phyloP scores from a whole-genome alignment of 1,140 invertebrate genomes.

The Temnothorax nylanderi region DNA sequence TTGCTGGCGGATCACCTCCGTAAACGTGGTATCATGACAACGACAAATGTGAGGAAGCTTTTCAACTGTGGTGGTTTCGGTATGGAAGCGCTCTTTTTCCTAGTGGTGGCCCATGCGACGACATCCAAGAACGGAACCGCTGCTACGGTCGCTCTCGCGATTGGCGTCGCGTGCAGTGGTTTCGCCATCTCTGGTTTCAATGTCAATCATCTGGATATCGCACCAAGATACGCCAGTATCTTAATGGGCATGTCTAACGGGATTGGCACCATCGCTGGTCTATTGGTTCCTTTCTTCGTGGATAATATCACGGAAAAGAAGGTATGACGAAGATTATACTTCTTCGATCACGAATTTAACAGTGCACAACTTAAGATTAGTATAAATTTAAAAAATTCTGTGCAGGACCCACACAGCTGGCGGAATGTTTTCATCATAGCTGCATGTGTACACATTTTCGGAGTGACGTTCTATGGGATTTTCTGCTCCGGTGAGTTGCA shows the following conservation, averaged over 20 bases:
- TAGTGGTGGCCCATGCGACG: slow-evolving; percentile 97
- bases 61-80: slow-evolving; percentile 99
- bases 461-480: slow-evolving; percentile 98
- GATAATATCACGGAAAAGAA: slow-evolving; percentile 94
- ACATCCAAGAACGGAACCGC: slow-evolving; percentile 85
- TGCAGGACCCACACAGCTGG: slow-evolving; percentile 93
- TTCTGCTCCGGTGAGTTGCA: slow-evolving; percentile 99
- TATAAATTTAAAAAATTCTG: slow-evolving; percentile 1
- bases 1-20: slow-evolving; percentile 97
- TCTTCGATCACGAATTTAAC: neutral
- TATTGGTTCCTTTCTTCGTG: slow-evolving; percentile 96
- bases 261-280: slow-evolving; percentile 98
- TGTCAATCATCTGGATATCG: slow-evolving; percentile 99
- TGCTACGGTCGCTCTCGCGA: slow-evolving; percentile 95
- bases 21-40: slow-evolving; percentile 95
- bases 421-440: slow-evolving; percentile 98
- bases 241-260: slow-evolving; percentile 99
- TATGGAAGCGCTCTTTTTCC: slow-evolving; percentile 98
- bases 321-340: slow-evolving; percentile 81
- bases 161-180: slow-evolving; percentile 99
- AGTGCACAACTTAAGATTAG: neutral
- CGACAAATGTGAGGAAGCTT: slow-evolving; percentile 98
- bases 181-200: slow-evolving; percentile 99
- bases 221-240: slow-evolving; percentile 99
- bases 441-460: slow-evolving; percentile 97